These are phyloP conservation scores for Lepilemur septentrionalis DNA, from an alignment of 2,797 vertebrate species.

Conservation along the genomic window DNA sequence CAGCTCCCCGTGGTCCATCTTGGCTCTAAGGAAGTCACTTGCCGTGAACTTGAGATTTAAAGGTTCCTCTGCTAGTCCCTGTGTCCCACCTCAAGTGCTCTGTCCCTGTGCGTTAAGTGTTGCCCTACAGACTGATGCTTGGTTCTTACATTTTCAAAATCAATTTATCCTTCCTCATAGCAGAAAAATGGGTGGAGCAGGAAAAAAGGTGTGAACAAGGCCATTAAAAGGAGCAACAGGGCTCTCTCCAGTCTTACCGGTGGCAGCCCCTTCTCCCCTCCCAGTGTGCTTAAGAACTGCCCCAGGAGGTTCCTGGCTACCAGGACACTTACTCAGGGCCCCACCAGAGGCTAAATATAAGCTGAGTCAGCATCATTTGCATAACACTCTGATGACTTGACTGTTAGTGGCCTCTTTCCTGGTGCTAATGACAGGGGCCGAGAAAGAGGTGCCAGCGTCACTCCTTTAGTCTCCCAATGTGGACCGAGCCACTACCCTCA, in stretches of 20 bases:
- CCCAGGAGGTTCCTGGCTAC: background rate
- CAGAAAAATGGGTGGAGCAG: background rate
- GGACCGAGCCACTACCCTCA: background rate
- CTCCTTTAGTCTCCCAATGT: background rate
- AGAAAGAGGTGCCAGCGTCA: background rate
- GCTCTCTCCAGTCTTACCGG: background rate
- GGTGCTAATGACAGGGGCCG: background rate
- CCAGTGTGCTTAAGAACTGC: background rate
- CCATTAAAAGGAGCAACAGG: background rate
- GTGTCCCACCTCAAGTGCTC: background rate
- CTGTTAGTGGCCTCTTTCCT: slow-evolving; percentile 8
- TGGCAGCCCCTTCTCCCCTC: background rate
- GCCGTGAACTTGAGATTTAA: background rate
- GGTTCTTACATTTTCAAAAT: background rate
- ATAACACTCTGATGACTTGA: background rate
- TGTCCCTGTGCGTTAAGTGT: background rate
- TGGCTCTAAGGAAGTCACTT: background rate
- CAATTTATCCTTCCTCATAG: background rate
- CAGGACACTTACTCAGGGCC: background rate
- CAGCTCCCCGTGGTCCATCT: background rate
- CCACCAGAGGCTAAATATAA: background rate
- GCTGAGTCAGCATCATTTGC: background rate
- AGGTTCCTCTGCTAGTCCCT: too few relatives aligned
- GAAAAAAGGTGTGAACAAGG: background rate
- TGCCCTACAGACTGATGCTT: background rate